A percentile compares a stretch with the other conserved stretches of the same genome.
These are phyloP conservation scores for Plumapathes pennacea DNA, from an alignment of 92 coral and sea anemone species.

Conservation along the genomic window DNA sequence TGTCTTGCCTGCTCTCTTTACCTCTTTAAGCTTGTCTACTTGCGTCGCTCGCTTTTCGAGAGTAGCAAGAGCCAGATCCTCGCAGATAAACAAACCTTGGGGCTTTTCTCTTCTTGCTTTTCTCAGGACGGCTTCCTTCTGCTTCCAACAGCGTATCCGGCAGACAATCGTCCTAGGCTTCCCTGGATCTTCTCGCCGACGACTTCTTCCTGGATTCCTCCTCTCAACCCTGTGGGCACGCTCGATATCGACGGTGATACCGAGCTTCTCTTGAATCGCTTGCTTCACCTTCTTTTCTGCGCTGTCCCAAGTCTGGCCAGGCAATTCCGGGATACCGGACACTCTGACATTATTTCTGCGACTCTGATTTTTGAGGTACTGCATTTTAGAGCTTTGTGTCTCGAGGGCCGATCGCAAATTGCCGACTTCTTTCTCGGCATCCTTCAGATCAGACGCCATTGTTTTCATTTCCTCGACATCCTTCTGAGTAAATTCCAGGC, in stretches of 20 bases:
- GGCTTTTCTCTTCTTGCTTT: conserved; percentile 20
- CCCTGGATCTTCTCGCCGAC: conserved; percentile 8
- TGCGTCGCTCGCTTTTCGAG: conserved; percentile 15
- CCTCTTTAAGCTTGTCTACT: conserved; percentile 18
- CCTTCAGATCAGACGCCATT: conserved; percentile 5
- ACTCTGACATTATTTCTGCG: conserved; percentile 28
- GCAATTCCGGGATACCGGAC: conserved; percentile 29
- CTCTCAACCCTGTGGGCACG: conserved; percentile 30
- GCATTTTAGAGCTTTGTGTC: conserved; percentile 2
- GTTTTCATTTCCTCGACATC: conserved; percentile 7
- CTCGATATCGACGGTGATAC: conserved; percentile 23
- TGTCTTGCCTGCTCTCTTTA: conserved; percentile 28
- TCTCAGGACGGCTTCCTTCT: conserved; percentile 18
- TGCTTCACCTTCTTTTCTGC: conserved; percentile 20
- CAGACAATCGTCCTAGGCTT: conserved; percentile 12
- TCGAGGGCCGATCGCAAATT: conserved; percentile 4
- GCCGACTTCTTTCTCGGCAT: conserved; percentile 23
- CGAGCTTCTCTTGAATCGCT: conserved; percentile 11
- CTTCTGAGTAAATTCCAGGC: conserved; percentile 12
- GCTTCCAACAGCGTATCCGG: conserved; percentile 13
- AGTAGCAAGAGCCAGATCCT: conserved; percentile 13
- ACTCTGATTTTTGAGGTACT: conserved; percentile 20
- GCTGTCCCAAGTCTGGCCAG: conserved; percentile 15
- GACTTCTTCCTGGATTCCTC: conserved; percentile 7
- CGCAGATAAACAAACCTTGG: conserved; percentile 7